phyloP scores from a whole-genome alignment of 2,113 vertebrate genomes.

The Phyllopteryx taeniolatus region DNA sequence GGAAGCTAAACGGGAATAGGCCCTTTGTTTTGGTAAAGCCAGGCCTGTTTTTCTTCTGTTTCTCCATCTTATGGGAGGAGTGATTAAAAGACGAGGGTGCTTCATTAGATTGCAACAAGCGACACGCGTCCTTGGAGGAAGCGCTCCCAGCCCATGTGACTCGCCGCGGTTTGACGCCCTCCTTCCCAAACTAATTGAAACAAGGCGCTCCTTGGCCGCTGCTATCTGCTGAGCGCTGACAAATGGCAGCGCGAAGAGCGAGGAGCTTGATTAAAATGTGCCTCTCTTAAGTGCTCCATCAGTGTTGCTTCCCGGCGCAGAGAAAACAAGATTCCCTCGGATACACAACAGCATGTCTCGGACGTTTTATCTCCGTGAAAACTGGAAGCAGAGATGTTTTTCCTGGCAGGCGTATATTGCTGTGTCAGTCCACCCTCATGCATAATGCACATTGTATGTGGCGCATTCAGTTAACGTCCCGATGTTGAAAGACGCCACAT shows the following conservation, averaged over 20 bases:
- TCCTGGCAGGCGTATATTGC: conserved; percentile 38
- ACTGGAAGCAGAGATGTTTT: conserved; percentile 15
- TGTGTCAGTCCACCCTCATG: conserved; percentile 32
- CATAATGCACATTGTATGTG: conserved; percentile 12
- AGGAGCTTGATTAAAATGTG: conserved; percentile 52
- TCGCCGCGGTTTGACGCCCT: conserved; percentile 30
- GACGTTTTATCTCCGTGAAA: conserved; percentile 48
- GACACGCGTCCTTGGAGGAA: conserved; percentile 56
- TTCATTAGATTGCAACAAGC: conserved; percentile 66
- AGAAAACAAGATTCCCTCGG: conserved; percentile 42
- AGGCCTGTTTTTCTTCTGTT: conserved; percentile 19
- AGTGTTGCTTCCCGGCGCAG: conserved; percentile 30
- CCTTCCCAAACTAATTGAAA: conserved; percentile 61
- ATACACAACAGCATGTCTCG: conserved; percentile 44
- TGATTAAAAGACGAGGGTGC: conserved; percentile 61
- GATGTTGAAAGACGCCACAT: background rate
- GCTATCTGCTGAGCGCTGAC: conserved; percentile 41
- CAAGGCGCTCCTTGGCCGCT: conserved; percentile 49
- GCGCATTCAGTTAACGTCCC: conserved; percentile 3
- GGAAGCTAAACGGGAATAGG: background rate
- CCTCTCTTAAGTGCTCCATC: conserved; percentile 42
- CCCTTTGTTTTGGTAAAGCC: background rate
- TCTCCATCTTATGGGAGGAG: conserved; percentile 29
- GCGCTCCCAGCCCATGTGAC: conserved; percentile 33
- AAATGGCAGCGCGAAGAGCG: conserved; percentile 38